Evolutionary conservation across 2,113 vertebrate genomes (phyloP).

Genomic region (Typhlomys cinereus): DNA sequence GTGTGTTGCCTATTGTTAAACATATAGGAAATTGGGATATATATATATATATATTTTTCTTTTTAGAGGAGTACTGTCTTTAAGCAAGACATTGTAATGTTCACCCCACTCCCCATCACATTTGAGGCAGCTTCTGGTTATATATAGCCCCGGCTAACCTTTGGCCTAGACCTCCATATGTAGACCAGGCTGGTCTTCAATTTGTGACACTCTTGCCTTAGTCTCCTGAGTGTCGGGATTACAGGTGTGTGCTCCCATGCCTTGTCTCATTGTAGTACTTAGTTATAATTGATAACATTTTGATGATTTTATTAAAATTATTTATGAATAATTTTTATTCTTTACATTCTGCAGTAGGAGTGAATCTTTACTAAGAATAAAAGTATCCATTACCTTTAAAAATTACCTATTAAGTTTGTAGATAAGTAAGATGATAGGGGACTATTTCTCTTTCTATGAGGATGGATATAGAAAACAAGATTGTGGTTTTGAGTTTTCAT

Average conservation of each 20-base stretch:
- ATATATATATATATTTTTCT: too few species aligned
- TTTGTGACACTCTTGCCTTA: not conserved
- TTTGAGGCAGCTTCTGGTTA: not conserved
- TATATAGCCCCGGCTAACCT: too few species aligned
- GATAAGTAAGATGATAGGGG: slow-evolving; percentile 1
- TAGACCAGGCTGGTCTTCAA: not conserved
- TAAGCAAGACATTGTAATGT: not conserved
- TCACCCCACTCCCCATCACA: not conserved
- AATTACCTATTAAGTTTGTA: slow-evolving; percentile 46
- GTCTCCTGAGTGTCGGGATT: not conserved
- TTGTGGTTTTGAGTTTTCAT: not conserved
- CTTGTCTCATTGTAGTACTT: not conserved
- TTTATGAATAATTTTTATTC: slow-evolving; percentile 11
- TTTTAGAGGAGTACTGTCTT: not conserved
- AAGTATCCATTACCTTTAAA: not conserved
- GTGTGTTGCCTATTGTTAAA: slow-evolving; percentile 33
- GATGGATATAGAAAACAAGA: slow-evolving; percentile 47
- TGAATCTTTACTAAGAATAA: slow-evolving; percentile 31
- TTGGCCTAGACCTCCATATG: not conserved
- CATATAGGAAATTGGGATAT: not conserved
- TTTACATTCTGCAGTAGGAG: not conserved
- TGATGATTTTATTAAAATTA: slow-evolving; percentile 1
- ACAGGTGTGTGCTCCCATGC: not conserved
- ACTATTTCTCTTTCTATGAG: not conserved
- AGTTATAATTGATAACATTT: not conserved